These are phyloP conservation scores for Drosophila hamatofila DNA, from an alignment of 2,888 invertebrate species.

Conservation along the genomic window DNA sequence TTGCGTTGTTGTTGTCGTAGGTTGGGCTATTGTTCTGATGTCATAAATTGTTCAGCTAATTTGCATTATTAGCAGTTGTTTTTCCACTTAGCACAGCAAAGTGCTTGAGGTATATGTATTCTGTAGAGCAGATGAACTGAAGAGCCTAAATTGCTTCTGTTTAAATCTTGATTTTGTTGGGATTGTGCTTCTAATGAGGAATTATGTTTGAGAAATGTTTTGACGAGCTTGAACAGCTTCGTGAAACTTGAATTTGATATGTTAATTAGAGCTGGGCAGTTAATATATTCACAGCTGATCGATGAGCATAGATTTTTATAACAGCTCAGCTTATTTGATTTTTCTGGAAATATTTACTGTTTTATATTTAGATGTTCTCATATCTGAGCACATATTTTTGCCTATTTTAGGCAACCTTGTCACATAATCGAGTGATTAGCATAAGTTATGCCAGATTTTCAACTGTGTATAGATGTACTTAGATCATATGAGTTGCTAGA, in stretches of 20 bases:
- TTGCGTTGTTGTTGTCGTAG: slow-evolving; percentile 66
- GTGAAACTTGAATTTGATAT: slow-evolving; percentile 5
- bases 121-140: neutral
- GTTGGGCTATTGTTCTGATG: slow-evolving; percentile 65
- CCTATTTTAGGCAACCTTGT: no score
- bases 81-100: slow-evolving; percentile 15
- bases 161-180: neutral
- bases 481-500: neutral
- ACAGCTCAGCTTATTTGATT: neutral
- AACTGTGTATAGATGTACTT: neutral
- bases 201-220: neutral
- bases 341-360: neutral
- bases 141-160: slow-evolving; percentile 3
- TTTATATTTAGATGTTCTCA: neutral
- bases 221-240: neutral
- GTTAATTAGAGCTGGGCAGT: slow-evolving; percentile 3
- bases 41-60: slow-evolving; percentile 68
- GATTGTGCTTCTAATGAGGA: neutral
- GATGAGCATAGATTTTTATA: neutral
- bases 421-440: neutral
- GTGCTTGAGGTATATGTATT: slow-evolving; percentile 25
- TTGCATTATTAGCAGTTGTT: slow-evolving; percentile 65
- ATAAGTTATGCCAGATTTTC: neutral
- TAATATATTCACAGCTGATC: neutral
- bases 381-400: neutral